A percentile compares a stretch with the other conserved stretches of the same genome.
phyloP scores from a whole-genome alignment of 2,113 vertebrate species.

The Corythaixoides concolor region DNA sequence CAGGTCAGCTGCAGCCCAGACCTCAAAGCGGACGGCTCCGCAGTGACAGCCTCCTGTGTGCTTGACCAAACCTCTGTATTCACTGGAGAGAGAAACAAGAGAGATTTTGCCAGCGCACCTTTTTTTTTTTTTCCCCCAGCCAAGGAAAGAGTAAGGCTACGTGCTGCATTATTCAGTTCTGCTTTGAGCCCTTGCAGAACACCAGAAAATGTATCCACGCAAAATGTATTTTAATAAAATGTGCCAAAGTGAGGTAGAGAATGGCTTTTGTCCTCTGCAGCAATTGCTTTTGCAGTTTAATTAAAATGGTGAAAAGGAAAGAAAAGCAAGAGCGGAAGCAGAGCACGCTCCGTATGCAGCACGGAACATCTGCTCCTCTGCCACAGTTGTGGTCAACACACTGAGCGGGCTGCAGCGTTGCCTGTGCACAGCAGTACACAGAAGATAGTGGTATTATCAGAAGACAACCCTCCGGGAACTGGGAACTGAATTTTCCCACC shows the following conservation, averaged over 20 bases:
- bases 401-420: background rate
- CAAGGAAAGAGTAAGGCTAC: background rate
- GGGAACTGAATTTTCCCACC: background rate
- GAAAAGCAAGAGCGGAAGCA: background rate
- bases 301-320: background rate
- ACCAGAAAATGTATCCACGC: background rate
- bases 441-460: background rate
- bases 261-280: background rate
- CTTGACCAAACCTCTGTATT: conserved; percentile 83
- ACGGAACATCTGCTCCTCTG: background rate
- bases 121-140: too few relatives aligned
- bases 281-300: background rate
- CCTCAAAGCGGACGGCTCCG: conserved; percentile 89
- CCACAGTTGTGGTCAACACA: background rate
- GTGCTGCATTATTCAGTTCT: background rate
- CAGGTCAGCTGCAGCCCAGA: conserved; percentile 84
- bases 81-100: conserved; percentile 62
- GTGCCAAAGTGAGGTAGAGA: background rate
- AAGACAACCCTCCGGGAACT: background rate
- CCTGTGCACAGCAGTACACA: background rate
- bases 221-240: background rate
- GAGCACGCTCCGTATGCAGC: rapidly evolving
- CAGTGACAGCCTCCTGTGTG: conserved; percentile 95
- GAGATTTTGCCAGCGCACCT: background rate
- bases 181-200: background rate